Percentiles rank a stretch among this genome's conserved stretches.
Evolutionary conservation across 2,113 vertebrate genomes (phyloP).

Genomic region (Hiodon alosoides): DNA sequence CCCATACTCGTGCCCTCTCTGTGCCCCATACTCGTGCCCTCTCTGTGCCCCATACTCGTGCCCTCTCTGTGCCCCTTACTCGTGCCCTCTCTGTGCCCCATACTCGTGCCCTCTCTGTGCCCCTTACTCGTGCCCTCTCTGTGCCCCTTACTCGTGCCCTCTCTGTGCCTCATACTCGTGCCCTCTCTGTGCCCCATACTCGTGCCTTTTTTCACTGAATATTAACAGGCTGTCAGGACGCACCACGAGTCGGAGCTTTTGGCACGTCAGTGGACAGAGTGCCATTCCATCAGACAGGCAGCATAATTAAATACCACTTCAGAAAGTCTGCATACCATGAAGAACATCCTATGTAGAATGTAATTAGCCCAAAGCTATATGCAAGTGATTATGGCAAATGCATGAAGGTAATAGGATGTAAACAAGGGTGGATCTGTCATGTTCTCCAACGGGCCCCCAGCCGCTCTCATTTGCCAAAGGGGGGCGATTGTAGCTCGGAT

Average conservation of each 20-base stretch:
- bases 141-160: no score
- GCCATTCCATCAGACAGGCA: constrained; percentile 43
- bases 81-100: not conserved
- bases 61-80: not conserved
- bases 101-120: no score
- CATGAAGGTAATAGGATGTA: not conserved
- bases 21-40: not conserved
- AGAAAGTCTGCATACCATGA: constrained; percentile 38
- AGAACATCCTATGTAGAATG: constrained; percentile 36
- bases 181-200: not conserved
- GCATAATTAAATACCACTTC: constrained; percentile 52
- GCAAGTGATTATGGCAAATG: not conserved
- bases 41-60: not conserved
- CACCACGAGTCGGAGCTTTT: constrained; percentile 35
- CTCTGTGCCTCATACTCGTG: not conserved
- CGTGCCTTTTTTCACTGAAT: constrained; percentile 33
- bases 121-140: no score
- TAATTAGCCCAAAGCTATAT: constrained; percentile 36
- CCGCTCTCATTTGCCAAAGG: not conserved
- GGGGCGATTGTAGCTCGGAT: not conserved
- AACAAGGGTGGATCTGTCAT: not conserved
- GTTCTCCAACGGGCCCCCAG: not conserved
- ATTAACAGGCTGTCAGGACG: constrained; percentile 35
- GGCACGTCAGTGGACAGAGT: constrained; percentile 33
- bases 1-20: constrained; percentile 16